phyloP scores from a whole-genome alignment of 1,140 invertebrate genomes.

The Leptinotarsa lineolata region DNA sequence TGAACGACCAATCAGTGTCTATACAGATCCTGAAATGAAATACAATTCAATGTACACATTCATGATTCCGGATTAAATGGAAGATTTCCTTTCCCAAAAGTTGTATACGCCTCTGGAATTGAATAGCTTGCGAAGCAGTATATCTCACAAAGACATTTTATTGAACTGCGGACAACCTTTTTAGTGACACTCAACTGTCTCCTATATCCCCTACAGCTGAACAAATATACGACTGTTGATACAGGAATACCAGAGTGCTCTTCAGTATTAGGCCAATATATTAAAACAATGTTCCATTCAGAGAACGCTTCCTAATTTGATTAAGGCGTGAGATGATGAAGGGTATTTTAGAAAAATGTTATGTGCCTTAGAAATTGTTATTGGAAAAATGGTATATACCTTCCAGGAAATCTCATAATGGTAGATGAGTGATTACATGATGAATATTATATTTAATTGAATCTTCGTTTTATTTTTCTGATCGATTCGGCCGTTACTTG shows the following conservation, averaged over 20 bases:
- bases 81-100: too few species aligned
- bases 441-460: too few species aligned
- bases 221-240: conserved; percentile 31
- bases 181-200: conserved; percentile 25
- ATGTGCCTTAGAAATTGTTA: neutral
- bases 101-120: neutral
- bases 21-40: too few species aligned
- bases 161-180: conserved; percentile 31
- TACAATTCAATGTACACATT: too few species aligned
- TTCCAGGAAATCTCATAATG: too few species aligned
- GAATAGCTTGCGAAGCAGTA: conserved; percentile 19
- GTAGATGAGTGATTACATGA: too few species aligned
- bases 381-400: too few species aligned
- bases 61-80: too few species aligned
- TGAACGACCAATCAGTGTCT: too few species aligned
- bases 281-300: conserved; percentile 20
- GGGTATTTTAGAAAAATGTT: neutral
- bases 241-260: conserved; percentile 7
- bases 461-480: too few species aligned
- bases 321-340: neutral
- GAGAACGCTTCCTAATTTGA: conserved; percentile 10
- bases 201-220: conserved; percentile 25
- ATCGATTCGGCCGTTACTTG: too few species aligned
- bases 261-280: conserved; percentile 11
- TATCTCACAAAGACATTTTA: conserved; percentile 32